Percentiles rank a stretch among this genome's conserved stretches.
phyloP scores from a whole-genome alignment of 2,113 vertebrate species.

The Odocoileus hemionus region DNA sequence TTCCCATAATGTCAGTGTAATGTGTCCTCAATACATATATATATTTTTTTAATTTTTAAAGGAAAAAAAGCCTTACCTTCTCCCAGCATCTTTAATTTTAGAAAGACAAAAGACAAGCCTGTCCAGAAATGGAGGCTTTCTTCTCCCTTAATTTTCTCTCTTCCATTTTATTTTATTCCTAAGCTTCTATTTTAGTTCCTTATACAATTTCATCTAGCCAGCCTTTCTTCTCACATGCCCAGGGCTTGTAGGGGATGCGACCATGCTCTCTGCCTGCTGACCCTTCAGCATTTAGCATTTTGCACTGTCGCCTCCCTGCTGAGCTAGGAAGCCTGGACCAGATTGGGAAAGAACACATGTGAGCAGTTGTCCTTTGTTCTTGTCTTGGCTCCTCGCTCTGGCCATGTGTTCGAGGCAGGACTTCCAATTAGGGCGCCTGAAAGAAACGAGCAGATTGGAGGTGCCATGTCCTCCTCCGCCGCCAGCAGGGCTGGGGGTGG shows the following conservation, averaged over 20 bases:
- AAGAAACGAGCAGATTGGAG: conserved; percentile 71
- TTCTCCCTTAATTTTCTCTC: neutral
- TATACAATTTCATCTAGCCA: neutral
- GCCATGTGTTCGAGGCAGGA: conserved; percentile 68
- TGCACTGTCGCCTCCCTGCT: neutral
- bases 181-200: neutral
- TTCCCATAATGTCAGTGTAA: neutral
- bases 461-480: conserved; percentile 19
- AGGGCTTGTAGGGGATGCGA: neutral
- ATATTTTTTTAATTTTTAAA: neutral
- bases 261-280: neutral
- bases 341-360: conserved; percentile 16
- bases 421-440: conserved; percentile 67
- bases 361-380: conserved; percentile 64
- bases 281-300: neutral
- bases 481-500: conserved; percentile 72
- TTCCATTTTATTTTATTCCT: neutral
- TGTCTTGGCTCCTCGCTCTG: conserved; percentile 57
- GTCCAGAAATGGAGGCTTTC: neutral
- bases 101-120: neutral
- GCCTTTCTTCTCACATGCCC: neutral
- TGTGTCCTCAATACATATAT: neutral
- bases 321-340: neutral
- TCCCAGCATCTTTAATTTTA: neutral
- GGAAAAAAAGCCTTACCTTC: neutral